Percentiles rank a stretch among this genome's conserved stretches.
phyloP scores from a whole-genome alignment of 2,113 vertebrate species.

The Brienomyrus brachyistius region DNA sequence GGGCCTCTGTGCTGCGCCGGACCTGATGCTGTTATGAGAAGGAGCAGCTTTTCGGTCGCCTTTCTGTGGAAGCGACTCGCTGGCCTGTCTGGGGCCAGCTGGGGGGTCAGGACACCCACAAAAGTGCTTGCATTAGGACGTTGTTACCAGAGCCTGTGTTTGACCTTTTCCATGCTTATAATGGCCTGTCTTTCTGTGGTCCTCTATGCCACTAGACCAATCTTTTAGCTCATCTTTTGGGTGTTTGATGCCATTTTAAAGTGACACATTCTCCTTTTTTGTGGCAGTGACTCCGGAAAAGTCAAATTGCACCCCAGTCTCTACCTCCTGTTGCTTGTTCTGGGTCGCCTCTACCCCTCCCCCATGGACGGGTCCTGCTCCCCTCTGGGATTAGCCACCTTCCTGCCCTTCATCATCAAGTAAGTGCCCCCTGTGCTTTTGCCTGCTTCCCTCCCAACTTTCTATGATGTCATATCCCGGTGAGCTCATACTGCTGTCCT shows the following conservation, averaged over 20 bases:
- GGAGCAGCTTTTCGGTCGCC: neutral
- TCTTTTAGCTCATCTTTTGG: neutral
- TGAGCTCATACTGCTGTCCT: neutral
- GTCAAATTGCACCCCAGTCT: slow-evolving; percentile 79
- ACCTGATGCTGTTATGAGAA: neutral
- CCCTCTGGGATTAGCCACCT: slow-evolving; percentile 75
- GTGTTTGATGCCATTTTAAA: neutral
- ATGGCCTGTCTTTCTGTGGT: neutral
- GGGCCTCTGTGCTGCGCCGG: slow-evolving; percentile 20
- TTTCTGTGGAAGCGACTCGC: neutral
- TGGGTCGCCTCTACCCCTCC: slow-evolving; percentile 86
- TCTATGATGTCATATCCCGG: neutral
- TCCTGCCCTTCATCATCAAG: slow-evolving; percentile 85
- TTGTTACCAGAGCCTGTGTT: neutral
- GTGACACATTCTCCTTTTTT: neutral
- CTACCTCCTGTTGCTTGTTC: slow-evolving; percentile 82
- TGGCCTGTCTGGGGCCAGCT: neutral
- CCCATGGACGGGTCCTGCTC: slow-evolving; percentile 86
- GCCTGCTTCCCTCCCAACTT: neutral
- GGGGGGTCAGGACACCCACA: neutral
- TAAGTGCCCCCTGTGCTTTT: slow-evolving; percentile 40
- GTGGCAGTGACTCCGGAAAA: slow-evolving; percentile 54
- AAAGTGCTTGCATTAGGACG: neutral
- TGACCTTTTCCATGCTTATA: neutral
- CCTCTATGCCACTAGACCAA: neutral